Percentiles rank a stretch among this genome's conserved stretches.
phyloP scores from a whole-genome alignment of 2,888 invertebrate species.

The Epirrhoe alternata region DNA sequence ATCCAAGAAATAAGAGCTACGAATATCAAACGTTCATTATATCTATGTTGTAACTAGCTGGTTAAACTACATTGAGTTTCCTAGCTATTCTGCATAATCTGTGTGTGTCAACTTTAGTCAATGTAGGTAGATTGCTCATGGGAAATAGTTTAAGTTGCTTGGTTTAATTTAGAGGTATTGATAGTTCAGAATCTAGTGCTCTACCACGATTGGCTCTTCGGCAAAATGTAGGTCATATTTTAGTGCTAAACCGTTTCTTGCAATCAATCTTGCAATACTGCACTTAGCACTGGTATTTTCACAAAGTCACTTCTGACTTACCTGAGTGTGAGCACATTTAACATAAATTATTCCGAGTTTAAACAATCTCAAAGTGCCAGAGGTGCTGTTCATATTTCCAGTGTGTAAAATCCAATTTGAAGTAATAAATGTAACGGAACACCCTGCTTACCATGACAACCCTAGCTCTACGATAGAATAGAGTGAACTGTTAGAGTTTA shows the following conservation, averaged over 20 bases:
- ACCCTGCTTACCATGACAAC: no score
- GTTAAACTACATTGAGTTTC: background rate
- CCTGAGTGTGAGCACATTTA: background rate
- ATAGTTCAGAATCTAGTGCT: conserved; percentile 5
- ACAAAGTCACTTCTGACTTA: background rate
- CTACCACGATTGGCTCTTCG: background rate
- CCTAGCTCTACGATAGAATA: no score
- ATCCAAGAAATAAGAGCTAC: no score
- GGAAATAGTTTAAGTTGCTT: conserved; percentile 23
- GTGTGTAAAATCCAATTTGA: background rate
- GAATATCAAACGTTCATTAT: no score
- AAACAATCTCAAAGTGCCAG: background rate
- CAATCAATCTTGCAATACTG: no score
- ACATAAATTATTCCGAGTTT: background rate
- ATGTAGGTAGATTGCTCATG: conserved; percentile 18
- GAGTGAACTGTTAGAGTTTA: no score
- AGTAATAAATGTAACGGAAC: background rate
- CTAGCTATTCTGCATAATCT: conserved; percentile 6
- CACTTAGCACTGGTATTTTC: background rate
- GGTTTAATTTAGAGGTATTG: conserved; percentile 20
- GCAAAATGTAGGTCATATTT: background rate
- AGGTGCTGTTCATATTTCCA: background rate
- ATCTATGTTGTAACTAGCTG: background rate
- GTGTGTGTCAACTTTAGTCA: conserved; percentile 17
- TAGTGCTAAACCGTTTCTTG: no score